phyloP scores from a whole-genome alignment of 2,888 invertebrate genomes.

The Chalcis sispes region DNA sequence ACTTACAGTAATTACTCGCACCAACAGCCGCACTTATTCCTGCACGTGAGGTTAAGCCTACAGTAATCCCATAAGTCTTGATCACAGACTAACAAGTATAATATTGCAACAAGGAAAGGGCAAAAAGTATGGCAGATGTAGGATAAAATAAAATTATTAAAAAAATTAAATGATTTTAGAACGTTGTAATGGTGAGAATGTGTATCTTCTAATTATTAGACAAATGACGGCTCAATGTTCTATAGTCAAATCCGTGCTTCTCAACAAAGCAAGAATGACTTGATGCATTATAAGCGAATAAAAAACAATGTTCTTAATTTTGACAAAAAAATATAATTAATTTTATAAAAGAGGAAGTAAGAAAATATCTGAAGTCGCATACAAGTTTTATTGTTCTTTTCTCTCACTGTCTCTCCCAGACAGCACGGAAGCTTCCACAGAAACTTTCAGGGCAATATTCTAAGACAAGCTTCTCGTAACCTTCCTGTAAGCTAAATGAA shows the following conservation, averaged over 20 bases:
- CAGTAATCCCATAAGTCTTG: no score
- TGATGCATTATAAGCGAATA: conserved; percentile 32
- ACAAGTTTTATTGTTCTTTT: conserved; percentile 28
- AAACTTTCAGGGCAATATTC: no score
- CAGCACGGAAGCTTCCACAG: no score
- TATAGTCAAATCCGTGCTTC: conserved; percentile 24
- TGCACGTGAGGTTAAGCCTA: no score
- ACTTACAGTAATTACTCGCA: no score
- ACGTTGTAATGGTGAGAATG: conserved; percentile 14
- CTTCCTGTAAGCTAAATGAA: no score
- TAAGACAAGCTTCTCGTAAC: no score
- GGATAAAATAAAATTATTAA: neutral
- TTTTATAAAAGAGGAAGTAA: conserved; percentile 37
- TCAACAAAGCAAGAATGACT: conserved; percentile 23
- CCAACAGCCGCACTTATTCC: no score
- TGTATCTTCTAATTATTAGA: conserved; percentile 30
- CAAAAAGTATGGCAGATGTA: conserved; percentile 12
- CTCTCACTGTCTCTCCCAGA: conserved; percentile 44
- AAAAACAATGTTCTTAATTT: conserved; percentile 30
- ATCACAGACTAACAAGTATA: no score
- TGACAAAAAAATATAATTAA: conserved; percentile 40
- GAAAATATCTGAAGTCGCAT: conserved; percentile 42
- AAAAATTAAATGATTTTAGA: conserved; percentile 29
- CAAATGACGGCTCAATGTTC: conserved; percentile 38
- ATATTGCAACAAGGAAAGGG: conserved; percentile 15